Evolutionary conservation across 2,888 invertebrate genomes (phyloP).

Genomic region (Clivina fossor): DNA sequence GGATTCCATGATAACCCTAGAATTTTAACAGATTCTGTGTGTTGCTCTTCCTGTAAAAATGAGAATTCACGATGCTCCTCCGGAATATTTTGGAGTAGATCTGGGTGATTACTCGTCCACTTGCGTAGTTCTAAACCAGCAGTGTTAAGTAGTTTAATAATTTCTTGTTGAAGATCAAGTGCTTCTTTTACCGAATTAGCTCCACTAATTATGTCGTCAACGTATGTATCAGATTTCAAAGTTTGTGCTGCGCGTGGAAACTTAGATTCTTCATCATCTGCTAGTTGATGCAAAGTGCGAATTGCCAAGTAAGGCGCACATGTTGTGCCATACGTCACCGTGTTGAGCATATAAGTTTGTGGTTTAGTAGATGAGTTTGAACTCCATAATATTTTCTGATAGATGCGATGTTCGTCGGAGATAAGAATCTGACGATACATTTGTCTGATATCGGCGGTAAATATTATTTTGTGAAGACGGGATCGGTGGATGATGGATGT

Average conservation of each 20-base stretch:
- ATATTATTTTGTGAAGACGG: conserved; percentile 11
- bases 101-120: neutral
- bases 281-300: too few relatives aligned
- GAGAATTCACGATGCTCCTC: neutral
- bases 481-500: conserved; percentile 14
- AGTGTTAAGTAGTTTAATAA: neutral
- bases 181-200: neutral
- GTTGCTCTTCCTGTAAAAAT: neutral
- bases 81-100: neutral
- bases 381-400: conserved; percentile 21
- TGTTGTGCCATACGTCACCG: conserved; percentile 5
- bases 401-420: conserved; percentile 9
- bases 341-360: too few relatives aligned
- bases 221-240: conserved; percentile 1
- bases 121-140: neutral
- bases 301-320: too few relatives aligned
- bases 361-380: neutral
- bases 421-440: conserved; percentile 30
- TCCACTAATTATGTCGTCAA: too few relatives aligned
- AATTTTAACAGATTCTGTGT: neutral
- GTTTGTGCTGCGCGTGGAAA: too few relatives aligned
- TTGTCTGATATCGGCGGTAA: conserved; percentile 26
- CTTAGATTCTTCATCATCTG: too few relatives aligned
- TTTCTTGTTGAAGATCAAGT: neutral
- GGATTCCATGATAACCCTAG: neutral